Evolutionary conservation across 2,888 invertebrate species (phyloP).

Genomic region (Noctua fimbriata): DNA sequence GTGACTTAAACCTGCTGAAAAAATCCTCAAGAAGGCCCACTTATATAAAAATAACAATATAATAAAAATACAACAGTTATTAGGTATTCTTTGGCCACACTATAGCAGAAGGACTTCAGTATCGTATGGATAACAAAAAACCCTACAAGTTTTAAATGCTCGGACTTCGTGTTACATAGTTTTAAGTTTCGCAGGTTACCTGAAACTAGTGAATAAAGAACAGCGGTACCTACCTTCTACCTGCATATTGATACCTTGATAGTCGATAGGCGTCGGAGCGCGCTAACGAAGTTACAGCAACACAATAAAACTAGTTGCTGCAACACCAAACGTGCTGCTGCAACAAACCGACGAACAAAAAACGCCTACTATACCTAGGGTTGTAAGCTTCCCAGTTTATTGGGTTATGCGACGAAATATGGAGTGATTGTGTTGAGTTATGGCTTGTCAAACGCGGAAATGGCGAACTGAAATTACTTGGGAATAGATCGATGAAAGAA

Average conservation of each 20-base stretch:
- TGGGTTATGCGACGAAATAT: slow-evolving; percentile 39
- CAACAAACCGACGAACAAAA: slow-evolving; percentile 29
- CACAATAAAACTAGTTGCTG: slow-evolving; percentile 31
- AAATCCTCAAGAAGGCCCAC: background rate
- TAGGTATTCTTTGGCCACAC: background rate
- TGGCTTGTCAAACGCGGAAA: slow-evolving; percentile 17
- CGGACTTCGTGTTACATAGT: background rate
- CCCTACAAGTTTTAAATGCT: background rate
- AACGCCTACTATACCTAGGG: slow-evolving; percentile 11
- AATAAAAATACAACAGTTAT: background rate
- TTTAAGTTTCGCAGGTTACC: background rate
- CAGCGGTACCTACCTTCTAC: background rate
- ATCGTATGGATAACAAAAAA: background rate
- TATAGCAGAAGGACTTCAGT: background rate
- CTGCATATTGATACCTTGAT: slow-evolving; percentile 9
- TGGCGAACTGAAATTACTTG: slow-evolving; percentile 28
- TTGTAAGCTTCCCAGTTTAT: slow-evolving; percentile 11
- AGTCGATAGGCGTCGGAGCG: slow-evolving; percentile 30
- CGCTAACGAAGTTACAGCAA: slow-evolving; percentile 58
- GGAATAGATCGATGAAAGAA: slow-evolving; percentile 22
- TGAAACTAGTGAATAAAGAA: slow-evolving; percentile 35
- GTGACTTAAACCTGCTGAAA: background rate
- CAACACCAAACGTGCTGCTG: slow-evolving; percentile 40
- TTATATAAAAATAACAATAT: background rate
- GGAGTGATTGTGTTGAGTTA: slow-evolving; percentile 29